A percentile compares a stretch with the other conserved stretches of the same genome.
Evolutionary conservation across 2,113 vertebrate genomes (phyloP).

Genomic region (Platanista minor): DNA sequence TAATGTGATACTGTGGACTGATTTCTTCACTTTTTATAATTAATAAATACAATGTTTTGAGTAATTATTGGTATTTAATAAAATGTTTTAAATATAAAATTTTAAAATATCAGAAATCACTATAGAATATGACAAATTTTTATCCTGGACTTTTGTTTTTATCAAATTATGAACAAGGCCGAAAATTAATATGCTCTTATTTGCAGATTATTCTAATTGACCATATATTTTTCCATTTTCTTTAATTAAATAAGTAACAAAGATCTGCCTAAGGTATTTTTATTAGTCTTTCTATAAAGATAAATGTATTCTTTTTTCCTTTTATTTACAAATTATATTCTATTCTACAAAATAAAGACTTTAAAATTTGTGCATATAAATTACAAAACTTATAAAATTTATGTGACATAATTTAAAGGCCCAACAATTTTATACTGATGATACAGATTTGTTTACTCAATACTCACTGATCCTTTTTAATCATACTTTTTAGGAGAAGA

Average conservation of each 20-base stretch:
- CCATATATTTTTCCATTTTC: neutral
- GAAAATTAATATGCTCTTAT: neutral
- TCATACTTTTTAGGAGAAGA: neutral
- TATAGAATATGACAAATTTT: neutral
- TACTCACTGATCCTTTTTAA: neutral
- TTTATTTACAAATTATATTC: neutral
- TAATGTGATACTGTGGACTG: neutral
- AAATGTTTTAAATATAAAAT: neutral
- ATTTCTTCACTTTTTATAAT: neutral
- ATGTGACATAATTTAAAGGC: neutral
- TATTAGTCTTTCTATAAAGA: neutral
- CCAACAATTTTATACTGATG: neutral
- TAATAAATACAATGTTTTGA: neutral
- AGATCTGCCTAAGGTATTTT: neutral
- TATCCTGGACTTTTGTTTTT: neutral
- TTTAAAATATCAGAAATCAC: neutral
- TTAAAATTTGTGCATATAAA: neutral
- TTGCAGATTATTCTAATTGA: neutral
- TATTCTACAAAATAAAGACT: neutral
- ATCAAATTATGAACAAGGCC: neutral
- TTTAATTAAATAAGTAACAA: neutral
- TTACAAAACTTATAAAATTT: neutral
- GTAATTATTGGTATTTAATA: neutral
- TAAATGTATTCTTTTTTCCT: neutral
- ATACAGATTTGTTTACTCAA: neutral